Evolutionary conservation across 2,113 vertebrate species (phyloP), one percentile per base, ranked within the genome.

Genomic region (Engystomops pustulosus): DNA sequence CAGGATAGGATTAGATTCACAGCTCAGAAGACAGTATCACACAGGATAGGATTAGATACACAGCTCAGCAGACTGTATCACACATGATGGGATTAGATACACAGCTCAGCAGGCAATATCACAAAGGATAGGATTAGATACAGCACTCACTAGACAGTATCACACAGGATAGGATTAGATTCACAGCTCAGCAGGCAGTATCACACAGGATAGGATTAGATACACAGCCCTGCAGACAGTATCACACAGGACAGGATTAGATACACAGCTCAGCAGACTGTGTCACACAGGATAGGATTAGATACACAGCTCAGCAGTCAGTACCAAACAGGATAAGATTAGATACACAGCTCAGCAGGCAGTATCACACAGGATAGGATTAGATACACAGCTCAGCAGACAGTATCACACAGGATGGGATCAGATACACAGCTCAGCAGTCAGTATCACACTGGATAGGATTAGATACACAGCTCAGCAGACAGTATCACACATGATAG

Each of bases 401-500:
- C 55, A 25, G 53, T 60, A 60, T 60, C 55, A 60, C 53, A 58
- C 23, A 60, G 7, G 55, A 60, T 60, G 27, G 55, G 55, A 60
- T 60, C 27, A 60, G 55, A 60, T 60, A 60, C 55, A 60, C 55
- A 3, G 23, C 55, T 60, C 55, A 60, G 55, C 23, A 58, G 53
- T 12, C 55, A 60, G 55, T 27, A 60, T 60, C 55, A 60, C 55
- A 60, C 53, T 25, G 6, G 53, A 58, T 60, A 27, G n/a, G n/a
- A 60, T 60, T 60, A 60, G 55, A 60, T 60, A 60, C 55, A 60
- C n/a, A 11, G 55, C 23, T 60, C 55, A 60, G 55, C 55, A 60
- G 55, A 60, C 55, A 55, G 55, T 60, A 60, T 60, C 55, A 60
- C 55, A 60, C 38, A 41, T 41, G 38, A 41, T 12, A 60, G 55